Base-by-base conservation (phyloP, 2,113 vertebrate genomes). In the Neoarius graeffei region DNA sequence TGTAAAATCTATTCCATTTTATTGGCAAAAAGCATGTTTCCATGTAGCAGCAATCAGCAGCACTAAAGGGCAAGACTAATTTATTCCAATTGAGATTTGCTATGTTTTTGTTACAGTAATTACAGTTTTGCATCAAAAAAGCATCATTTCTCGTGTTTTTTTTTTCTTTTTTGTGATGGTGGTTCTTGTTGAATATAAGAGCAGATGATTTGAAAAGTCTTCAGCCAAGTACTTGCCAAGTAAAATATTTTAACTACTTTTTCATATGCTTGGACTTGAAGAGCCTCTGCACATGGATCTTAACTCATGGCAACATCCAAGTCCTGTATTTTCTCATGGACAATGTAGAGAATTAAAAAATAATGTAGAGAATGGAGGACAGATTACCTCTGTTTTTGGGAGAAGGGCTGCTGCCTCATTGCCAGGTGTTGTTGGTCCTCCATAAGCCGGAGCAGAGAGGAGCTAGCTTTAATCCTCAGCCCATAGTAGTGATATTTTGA, bases 401-500 rank as follows among this genome's bases (percentile, higher is more conserved):
- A 97, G 92, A 98, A 98, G 14, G 97, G 97, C 92, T 98, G 97
- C 91, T 98, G 97, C 50, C 97, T 96, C 97, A 97, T 97, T 89
- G 97, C 97, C 92, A 98, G 94, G 93, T 98, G 97, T 87, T 98
- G 97, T 91, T 98, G 97, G 89, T 98, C 97, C 91, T 98, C 97
- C 96, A 98, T 97, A 84, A 98, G 94, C 74, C 97, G 96, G 60
- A 97, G 94, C 56, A 98, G 95, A 84, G 97, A 97, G 0, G 97
- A 98, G 90, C 95, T 97, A 62, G 96, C 97, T 93, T 98, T 98
- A 93, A 98, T 98, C 89, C 97, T 96, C 90, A 98, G 95, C 27
- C 97, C 97, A 5, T 98, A 98, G 91, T 98, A 98, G 91, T 98
- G 97, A 92, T 98, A 98, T 91, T 98, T 98, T 17, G 97, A 98